Base-by-base conservation (phyloP, 2,888 invertebrate genomes). In the Patella caerulea region DNA sequence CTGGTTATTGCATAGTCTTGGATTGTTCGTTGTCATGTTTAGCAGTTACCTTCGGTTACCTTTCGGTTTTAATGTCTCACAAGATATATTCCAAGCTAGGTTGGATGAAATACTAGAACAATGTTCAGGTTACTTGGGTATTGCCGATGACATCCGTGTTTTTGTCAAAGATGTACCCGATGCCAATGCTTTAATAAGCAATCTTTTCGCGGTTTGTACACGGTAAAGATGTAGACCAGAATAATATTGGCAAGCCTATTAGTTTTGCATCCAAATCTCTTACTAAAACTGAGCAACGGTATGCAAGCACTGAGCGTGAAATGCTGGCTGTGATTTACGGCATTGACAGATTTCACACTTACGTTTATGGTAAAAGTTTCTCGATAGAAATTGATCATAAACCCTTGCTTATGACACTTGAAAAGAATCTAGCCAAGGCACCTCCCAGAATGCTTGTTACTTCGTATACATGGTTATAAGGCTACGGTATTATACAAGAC, bases 101-200 rank as follows among this genome's bases (percentile, higher is more conserved):
- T 19, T 72, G 72, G 53, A 5, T 29, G 34, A 53, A n/a, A 72
- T 72, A n/a, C 53, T 72, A 52, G 72, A 34, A 72, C 19, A 17
- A 72, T 72, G 72, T 7, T 1, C 72, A 12, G 53, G 34, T 29
- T 52, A 5, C 1, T 9, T 34, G 19, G 34, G 45, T 72, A 52
- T 72, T 72, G 45, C 72, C n/a, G 45, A 52, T 15, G 17, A 72
- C 34, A 45, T 72, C n/a, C 3, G 45, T n/a, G 34, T 53, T 17
- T 34, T 45, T 34, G 2, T 24, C 24, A 24, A 12, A n/a, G 14
- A 11, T 65, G 3, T n/a, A 65, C 3, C 29, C 29, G 3, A 29
- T 15, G 7, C 15, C 1, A 65, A 65, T 24, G 65, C 65, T 12
- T 2, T 65, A 9, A 65, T 17, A 24, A n/a, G 19, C 11, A 65